phyloP scores from a whole-genome alignment of 2,797 vertebrate species.

The Alfaro cultratus region DNA sequence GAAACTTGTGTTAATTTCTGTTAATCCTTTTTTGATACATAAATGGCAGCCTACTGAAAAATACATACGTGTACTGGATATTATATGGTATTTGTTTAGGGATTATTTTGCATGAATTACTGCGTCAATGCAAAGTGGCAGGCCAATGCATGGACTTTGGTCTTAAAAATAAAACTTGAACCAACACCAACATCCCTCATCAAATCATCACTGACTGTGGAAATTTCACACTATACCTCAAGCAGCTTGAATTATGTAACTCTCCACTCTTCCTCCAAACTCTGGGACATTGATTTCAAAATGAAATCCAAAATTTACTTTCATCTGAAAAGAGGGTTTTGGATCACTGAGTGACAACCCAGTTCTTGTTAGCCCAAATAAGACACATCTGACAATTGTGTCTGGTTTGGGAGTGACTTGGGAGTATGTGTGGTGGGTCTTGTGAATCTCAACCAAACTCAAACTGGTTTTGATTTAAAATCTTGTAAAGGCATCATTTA shows the following conservation, averaged over 20 bases:
- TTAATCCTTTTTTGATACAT: background rate
- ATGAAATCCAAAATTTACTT: background rate
- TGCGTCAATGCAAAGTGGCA: background rate
- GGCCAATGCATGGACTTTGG: background rate
- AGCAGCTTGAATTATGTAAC: background rate
- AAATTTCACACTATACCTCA: background rate
- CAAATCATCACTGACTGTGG: background rate
- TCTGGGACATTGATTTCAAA: background rate
- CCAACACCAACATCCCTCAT: background rate
- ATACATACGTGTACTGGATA: background rate
- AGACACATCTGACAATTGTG: background rate
- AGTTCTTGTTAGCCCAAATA: background rate
- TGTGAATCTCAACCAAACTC: background rate
- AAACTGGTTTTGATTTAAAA: background rate
- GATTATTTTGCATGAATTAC: background rate
- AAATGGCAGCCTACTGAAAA: background rate
- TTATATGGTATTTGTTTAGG: background rate
- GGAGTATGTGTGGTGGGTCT: background rate
- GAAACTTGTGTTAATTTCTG: background rate
- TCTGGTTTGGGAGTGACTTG: background rate
- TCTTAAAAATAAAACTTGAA: background rate
- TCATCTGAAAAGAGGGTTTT: background rate
- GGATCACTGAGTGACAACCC: background rate
- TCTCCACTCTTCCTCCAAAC: background rate
- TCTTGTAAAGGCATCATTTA: background rate